Evolutionary conservation across 1,140 invertebrate genomes (phyloP).

Genomic region (Nephotettix cincticeps): DNA sequence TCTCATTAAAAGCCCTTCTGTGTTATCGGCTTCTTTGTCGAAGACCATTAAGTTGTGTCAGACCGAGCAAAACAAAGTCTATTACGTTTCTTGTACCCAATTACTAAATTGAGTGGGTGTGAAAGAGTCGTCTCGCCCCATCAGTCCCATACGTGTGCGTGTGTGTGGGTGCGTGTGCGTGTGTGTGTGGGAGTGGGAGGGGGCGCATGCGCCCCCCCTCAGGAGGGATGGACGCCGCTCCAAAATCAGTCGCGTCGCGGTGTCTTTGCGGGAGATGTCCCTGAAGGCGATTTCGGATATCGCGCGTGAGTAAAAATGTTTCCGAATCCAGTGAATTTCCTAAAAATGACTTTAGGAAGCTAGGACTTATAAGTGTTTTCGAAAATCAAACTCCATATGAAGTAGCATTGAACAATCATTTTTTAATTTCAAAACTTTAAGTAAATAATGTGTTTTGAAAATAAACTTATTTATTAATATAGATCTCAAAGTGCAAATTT

Average conservation of each 20-base stretch:
- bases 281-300: too few relatives aligned
- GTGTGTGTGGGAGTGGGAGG: background rate
- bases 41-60: too few relatives aligned
- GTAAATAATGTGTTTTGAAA: background rate
- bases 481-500: too few relatives aligned
- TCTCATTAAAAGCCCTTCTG: too few relatives aligned
- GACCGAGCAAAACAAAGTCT: too few relatives aligned
- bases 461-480: too few relatives aligned
- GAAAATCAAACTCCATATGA: background rate
- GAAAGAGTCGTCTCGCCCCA: background rate
- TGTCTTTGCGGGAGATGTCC: background rate
- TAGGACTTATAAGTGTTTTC: background rate
- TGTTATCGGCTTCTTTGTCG: too few relatives aligned
- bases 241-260: background rate
- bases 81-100: background rate
- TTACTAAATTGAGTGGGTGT: slow-evolving; percentile 22
- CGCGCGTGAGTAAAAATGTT: too few relatives aligned
- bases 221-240: background rate
- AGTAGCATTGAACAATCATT: background rate
- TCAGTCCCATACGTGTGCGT: background rate
- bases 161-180: background rate
- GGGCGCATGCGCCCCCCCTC: background rate
- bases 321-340: too few relatives aligned
- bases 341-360: too few relatives aligned
- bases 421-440: background rate